These are phyloP conservation scores for Luperina nickerlii DNA, from an alignment of 2,888 invertebrate species.

Conservation along the genomic window DNA sequence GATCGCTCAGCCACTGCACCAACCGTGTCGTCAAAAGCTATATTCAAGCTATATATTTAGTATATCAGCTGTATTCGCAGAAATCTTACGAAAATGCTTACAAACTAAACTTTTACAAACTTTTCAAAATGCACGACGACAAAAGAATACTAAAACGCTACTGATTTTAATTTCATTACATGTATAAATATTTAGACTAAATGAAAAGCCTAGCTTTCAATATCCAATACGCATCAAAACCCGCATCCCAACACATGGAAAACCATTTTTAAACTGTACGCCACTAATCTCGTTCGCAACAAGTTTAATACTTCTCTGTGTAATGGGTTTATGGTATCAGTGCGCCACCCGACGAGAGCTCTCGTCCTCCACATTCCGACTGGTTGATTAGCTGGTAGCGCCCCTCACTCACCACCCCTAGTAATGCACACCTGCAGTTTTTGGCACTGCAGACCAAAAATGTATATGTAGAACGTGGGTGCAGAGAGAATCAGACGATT, in stretches of 20 bases:
- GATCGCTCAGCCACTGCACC: too few relatives aligned
- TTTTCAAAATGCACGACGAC: neutral
- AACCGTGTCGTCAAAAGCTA: too few relatives aligned
- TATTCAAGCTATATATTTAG: too few relatives aligned
- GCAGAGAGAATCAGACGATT: constrained; percentile 32
- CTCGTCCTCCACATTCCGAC: constrained; percentile 75
- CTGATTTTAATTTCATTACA: neutral
- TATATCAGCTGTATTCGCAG: constrained; percentile 23
- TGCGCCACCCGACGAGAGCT: constrained; percentile 65
- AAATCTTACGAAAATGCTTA: constrained; percentile 17
- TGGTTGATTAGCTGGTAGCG: constrained; percentile 77
- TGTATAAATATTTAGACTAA: neutral
- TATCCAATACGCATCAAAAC: neutral
- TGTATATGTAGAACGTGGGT: constrained; percentile 28
- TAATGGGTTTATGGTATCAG: constrained; percentile 58
- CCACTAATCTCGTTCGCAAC: constrained; percentile 57
- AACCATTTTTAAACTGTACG: constrained; percentile 21
- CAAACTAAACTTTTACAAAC: constrained; percentile 15
- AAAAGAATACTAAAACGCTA: constrained; percentile 7
- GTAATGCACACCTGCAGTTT: constrained; percentile 75
- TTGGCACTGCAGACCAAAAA: constrained; percentile 64
- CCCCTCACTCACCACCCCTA: constrained; percentile 62
- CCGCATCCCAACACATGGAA: constrained; percentile 5
- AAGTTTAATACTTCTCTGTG: constrained; percentile 60
- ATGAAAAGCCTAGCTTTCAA: neutral